These are phyloP conservation scores for Lepilemur ruficaudatus DNA, from an alignment of 2,797 vertebrate genomes.

Conservation along the genomic window DNA sequence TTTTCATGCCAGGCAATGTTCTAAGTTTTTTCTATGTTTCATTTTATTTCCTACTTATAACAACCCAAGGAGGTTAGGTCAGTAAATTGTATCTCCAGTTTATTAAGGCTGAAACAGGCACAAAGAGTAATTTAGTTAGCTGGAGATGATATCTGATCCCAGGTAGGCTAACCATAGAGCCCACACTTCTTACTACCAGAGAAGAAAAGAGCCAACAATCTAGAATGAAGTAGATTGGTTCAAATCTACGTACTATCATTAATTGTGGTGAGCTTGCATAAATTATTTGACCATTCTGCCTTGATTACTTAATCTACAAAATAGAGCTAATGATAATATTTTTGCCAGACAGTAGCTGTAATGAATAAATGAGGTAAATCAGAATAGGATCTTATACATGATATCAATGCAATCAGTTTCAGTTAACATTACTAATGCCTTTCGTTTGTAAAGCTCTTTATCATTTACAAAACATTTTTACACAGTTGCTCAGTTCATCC, in stretches of 20 bases:
- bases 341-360: not conserved
- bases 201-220: not conserved
- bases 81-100: not conserved
- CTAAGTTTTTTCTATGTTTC: not conserved
- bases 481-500: not conserved
- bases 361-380: not conserved
- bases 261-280: not conserved
- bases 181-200: not conserved
- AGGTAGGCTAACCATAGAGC: not conserved
- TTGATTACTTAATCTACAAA: not conserved
- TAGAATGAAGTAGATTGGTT: not conserved
- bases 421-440: not conserved
- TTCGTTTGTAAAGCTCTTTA: not conserved
- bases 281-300: not conserved
- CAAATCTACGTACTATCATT: not conserved
- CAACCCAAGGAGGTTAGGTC: not conserved
- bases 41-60: not conserved
- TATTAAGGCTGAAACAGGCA: not conserved
- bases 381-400: not conserved
- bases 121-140: not conserved
- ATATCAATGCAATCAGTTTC: not conserved
- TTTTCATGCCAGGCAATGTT: not conserved
- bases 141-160: not conserved
- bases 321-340: not conserved
- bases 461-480: not conserved